Percentiles rank a stretch among this genome's conserved stretches.
Conservation (phyloP, 30 jellyfish, hydroid and myxozoan genomes). For the Aurelia aurita region DNA sequence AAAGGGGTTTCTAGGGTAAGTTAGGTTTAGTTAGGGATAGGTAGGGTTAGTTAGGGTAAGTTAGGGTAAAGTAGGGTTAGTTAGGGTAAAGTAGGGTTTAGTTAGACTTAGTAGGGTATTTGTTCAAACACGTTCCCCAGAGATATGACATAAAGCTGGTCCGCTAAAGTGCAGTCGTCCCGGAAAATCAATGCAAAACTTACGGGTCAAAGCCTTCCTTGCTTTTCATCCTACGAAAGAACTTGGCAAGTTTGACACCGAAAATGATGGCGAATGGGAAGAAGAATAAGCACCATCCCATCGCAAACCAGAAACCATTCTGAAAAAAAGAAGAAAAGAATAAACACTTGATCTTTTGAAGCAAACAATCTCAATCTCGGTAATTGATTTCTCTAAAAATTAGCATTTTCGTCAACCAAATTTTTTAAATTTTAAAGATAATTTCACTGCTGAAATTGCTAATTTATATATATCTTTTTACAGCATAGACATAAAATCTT, state of each 20-base stretch:
- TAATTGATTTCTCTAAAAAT: neutral
- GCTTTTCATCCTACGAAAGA: slow-evolving; percentile 77
- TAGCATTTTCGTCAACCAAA: neutral
- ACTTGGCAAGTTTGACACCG: slow-evolving; percentile 91
- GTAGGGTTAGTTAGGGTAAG: too few species aligned
- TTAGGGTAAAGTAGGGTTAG: too few species aligned
- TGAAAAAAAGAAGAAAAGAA: slow-evolving; percentile 20
- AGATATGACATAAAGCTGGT: too few species aligned
- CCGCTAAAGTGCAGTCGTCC: too few species aligned
- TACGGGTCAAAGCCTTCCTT: slow-evolving; percentile 79
- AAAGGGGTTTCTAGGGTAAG: too few species aligned
- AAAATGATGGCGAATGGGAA: slow-evolving; percentile 85
- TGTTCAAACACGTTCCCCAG: too few species aligned
- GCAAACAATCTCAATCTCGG: neutral
- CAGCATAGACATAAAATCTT: too few species aligned
- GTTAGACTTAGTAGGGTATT: too few species aligned
- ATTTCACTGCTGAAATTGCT: neutral
- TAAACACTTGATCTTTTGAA: neutral
- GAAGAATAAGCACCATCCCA: slow-evolving; percentile 97
- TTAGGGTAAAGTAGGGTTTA: too few species aligned
- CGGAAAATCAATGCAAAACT: too few species aligned
- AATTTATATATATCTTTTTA: neutral
- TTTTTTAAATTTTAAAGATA: too few species aligned
- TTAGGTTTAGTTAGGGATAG: too few species aligned
- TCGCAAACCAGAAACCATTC: slow-evolving; percentile 98